Percentiles rank a stretch among this genome's conserved stretches.
phyloP scores from a whole-genome alignment of 2,113 vertebrate genomes.

The Climacteris rufus region DNA sequence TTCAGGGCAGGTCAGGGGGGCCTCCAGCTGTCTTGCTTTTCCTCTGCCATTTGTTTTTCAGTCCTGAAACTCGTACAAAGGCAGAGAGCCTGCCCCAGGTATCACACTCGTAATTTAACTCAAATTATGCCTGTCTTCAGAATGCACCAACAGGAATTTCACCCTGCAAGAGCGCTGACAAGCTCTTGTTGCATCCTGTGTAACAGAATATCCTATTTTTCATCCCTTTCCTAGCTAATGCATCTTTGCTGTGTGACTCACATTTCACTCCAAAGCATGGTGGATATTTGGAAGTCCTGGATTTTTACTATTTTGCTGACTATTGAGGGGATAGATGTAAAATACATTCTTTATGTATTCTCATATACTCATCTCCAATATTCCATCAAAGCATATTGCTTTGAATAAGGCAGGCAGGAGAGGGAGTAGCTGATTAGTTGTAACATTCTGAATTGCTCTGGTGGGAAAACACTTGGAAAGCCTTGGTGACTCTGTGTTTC shows the following conservation, averaged over 20 bases:
- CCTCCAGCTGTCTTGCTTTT: background rate
- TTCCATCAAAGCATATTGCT: background rate
- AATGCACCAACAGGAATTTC: background rate
- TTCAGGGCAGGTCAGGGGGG: background rate
- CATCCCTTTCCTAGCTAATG: background rate
- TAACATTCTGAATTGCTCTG: background rate
- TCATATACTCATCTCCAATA: background rate
- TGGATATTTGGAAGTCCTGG: background rate
- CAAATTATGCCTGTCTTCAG: background rate
- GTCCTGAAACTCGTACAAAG: background rate
- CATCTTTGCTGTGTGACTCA: background rate
- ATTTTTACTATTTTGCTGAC: background rate
- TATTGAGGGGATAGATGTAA: background rate
- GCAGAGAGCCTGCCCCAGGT: background rate
- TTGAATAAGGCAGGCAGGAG: background rate
- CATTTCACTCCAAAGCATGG: background rate
- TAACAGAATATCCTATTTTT: background rate
- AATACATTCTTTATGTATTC: background rate
- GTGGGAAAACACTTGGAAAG: background rate
- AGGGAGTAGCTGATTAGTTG: background rate
- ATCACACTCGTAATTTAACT: background rate
- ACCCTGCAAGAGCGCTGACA: background rate
- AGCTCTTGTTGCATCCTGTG: accelerated
- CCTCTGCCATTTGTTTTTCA: background rate
- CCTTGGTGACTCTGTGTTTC: background rate